These are phyloP conservation scores for Onychorhynchus coronatus DNA, from an alignment of 2,113 vertebrate genomes.

Conservation along the genomic window DNA sequence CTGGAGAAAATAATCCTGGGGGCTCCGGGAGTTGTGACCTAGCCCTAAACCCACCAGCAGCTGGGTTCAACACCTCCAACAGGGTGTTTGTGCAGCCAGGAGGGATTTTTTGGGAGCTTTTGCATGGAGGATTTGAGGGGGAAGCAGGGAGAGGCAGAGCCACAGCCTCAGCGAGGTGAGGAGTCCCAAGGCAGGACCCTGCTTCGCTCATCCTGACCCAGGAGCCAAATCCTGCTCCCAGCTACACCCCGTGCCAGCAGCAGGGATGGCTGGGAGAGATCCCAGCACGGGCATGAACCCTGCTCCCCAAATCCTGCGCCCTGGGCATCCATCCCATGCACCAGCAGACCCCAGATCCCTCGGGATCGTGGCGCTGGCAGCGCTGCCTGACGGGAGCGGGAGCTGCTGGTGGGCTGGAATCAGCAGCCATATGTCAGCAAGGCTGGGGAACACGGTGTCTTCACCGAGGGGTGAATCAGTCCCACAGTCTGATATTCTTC, in stretches of 20 bases:
- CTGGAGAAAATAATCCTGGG: rapidly evolving
- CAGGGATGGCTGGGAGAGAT: neutral
- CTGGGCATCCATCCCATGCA: neutral
- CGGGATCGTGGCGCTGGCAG: neutral
- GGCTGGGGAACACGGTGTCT: slow-evolving; percentile 50
- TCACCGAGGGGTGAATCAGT: slow-evolving; percentile 46
- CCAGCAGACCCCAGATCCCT: neutral
- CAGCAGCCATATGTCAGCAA: slow-evolving; percentile 42
- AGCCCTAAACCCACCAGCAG: neutral
- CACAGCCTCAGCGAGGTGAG: neutral
- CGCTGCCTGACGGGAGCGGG: neutral
- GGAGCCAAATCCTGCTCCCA: neutral
- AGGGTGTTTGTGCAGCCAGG: neutral
- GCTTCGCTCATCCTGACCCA: neutral
- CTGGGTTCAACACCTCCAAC: neutral
- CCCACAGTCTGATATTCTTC: slow-evolving; percentile 11
- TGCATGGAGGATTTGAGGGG: neutral
- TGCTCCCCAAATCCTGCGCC: neutral
- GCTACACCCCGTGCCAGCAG: neutral
- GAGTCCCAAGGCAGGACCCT: neutral
- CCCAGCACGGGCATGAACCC: rapidly evolving
- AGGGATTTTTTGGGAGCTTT: neutral
- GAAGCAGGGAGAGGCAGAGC: neutral
- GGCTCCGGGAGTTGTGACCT: neutral
- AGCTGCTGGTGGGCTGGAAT: slow-evolving; percentile 52